These are phyloP conservation scores for Drosophila dunni DNA, from an alignment of 1,140 invertebrate species.

Conservation along the genomic window DNA sequence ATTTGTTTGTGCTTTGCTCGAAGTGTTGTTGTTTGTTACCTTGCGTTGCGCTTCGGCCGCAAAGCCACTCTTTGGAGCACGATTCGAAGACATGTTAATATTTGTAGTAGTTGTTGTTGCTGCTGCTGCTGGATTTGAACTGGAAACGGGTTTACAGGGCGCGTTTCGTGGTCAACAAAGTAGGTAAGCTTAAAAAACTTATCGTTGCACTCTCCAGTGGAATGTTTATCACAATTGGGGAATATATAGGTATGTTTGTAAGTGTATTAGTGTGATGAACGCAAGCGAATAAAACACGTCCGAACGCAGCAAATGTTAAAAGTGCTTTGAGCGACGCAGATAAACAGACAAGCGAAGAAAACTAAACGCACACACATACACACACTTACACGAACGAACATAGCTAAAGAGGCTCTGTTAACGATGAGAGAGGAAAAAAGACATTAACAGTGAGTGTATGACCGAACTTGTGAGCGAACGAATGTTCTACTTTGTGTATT, in stretches of 20 bases:
- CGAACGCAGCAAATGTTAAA: slow-evolving; percentile 55
- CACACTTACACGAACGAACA: neutral
- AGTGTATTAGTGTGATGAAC: slow-evolving; percentile 3
- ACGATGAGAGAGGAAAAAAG: slow-evolving; percentile 16
- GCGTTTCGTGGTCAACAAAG: slow-evolving; percentile 44
- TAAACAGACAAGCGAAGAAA: slow-evolving; percentile 40
- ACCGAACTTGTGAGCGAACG: neutral
- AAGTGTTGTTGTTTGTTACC: slow-evolving; percentile 86
- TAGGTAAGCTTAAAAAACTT: slow-evolving; percentile 19
- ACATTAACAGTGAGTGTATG: slow-evolving; percentile 6
- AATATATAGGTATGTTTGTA: slow-evolving; percentile 23
- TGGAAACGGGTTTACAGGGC: slow-evolving; percentile 79
- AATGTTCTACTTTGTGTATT: neutral
- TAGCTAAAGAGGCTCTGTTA: neutral
- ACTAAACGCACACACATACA: slow-evolving; percentile 21
- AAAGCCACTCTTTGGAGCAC: slow-evolving; percentile 96
- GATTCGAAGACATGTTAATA: slow-evolving; percentile 91
- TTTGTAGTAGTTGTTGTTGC: slow-evolving; percentile 47
- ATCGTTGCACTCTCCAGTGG: slow-evolving; percentile 59
- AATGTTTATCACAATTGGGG: slow-evolving; percentile 60
- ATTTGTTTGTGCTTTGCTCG: slow-evolving; percentile 61
- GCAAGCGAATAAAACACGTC: slow-evolving; percentile 53
- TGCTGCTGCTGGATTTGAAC: slow-evolving; percentile 41
- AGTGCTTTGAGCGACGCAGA: slow-evolving; percentile 41
- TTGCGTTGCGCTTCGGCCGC: slow-evolving; percentile 96